Evolutionary conservation across 2,888 invertebrate species (phyloP).

Genomic region (Oxytorus armatus): DNA sequence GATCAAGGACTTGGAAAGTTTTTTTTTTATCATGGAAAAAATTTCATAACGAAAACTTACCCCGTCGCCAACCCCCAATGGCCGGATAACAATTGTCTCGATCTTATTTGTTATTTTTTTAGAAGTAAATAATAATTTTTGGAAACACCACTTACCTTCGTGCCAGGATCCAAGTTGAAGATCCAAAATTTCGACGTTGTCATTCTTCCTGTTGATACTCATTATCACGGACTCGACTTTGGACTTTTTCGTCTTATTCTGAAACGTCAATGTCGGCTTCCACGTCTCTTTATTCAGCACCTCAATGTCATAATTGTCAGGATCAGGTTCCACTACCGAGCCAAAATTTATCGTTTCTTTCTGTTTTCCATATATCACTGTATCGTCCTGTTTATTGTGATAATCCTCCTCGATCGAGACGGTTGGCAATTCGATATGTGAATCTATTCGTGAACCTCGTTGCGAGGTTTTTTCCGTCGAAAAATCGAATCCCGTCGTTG

Average conservation of each 20-base stretch:
- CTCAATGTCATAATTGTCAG: slow-evolving; percentile 70
- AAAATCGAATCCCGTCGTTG: background rate
- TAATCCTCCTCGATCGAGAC: slow-evolving; percentile 71
- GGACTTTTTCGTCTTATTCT: slow-evolving; percentile 72
- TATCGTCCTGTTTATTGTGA: slow-evolving; percentile 1
- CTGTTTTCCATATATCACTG: slow-evolving; percentile 26
- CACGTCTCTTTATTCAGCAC: slow-evolving; percentile 73
- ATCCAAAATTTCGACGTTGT: slow-evolving; percentile 75
- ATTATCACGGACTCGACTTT: slow-evolving; percentile 77
- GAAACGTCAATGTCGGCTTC: slow-evolving; percentile 76
- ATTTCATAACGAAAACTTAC: slow-evolving; percentile 46
- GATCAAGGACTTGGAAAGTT: slow-evolving; percentile 12
- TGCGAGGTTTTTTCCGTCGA: background rate
- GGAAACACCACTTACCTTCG: slow-evolving; percentile 74
- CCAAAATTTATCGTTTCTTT: slow-evolving; percentile 48
- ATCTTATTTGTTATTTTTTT: background rate
- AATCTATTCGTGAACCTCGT: slow-evolving; percentile 3
- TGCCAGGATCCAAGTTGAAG: slow-evolving; percentile 72
- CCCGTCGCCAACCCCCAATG: background rate
- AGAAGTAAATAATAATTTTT: slow-evolving; percentile 17
- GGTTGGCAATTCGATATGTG: slow-evolving; percentile 62
- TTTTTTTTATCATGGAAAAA: background rate
- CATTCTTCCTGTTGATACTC: slow-evolving; percentile 74
- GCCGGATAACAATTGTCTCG: background rate
- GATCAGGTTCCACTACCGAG: slow-evolving; percentile 50